Base-by-base conservation (phyloP, 1,140 invertebrate species). In the Pogonomyrmex barbatus region DNA sequence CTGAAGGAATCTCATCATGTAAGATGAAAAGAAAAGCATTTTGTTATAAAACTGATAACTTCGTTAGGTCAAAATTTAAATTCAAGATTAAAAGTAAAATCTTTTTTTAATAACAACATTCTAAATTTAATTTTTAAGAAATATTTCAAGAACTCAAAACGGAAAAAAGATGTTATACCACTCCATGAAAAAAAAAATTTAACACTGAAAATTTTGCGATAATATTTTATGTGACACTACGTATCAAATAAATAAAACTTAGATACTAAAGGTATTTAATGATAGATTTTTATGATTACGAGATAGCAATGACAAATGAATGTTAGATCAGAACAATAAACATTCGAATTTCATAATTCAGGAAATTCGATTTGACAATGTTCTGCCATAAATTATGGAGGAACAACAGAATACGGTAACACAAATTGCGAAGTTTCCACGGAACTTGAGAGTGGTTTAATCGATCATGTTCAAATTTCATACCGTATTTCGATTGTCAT, bases 391-490 rank as follows among this genome's bases (percentile, higher is more conserved):
- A 70, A 81, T 81, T 81, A 81, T 63, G 24, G n/a, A 45, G 5
- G 75, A 70, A 81, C 45, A 68, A 81, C 77, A 68, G 47, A 81
- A 17, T 47, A 56, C 24, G 24, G 47, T 12, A 63, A 81, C 65
- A 81, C 50, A 81, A 81, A 81, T 54, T 81, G 77, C 63, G 4
- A 81, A 81, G 63, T 81, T 81, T 79, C 65, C 36, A 42, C 14
- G 36, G 50, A 70, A 70, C 77, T 81, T 81, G n/a, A 54, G 62
- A 81, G 47, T 60, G 47, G 36, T 81, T 45, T 54, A 54, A 81
- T 81, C 77, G 65, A 81, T 81, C 63, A 81, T 56, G 77, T 68
- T 68, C 63, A 68, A 81, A 68, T 81, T 81, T 81, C 47, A 42
- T 12, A 30, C 54, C 54, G 36, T 42, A 56, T 52, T 81, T 50